Base-by-base conservation (phyloP, 2,888 invertebrate species). In the Nymphalis polychloros region DNA sequence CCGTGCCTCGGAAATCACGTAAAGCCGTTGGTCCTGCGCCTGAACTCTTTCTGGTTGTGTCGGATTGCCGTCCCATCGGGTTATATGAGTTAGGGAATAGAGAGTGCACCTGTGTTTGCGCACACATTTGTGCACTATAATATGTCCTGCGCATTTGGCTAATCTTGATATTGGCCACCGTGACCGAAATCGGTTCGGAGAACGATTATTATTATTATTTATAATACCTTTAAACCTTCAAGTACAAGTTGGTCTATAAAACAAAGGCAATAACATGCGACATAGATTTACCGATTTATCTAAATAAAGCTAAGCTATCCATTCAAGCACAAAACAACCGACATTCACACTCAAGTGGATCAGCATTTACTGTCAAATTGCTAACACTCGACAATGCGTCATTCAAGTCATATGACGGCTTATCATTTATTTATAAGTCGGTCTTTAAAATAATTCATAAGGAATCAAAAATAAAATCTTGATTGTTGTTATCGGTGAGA, bases 301-400 rank as follows among this genome's bases (percentile, higher is more conserved):
- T 55, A n/a, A 55, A 55, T 55, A 55, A 55, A 55, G 31, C 27
- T 55, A 55, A 55, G 55, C 31, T 55, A 10, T 55, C 35, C 52
- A 52, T 52, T 52, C 23, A 23, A 52, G 52, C 6, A 52, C 23
- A 55, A 46, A 63, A 53, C n/a, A n/a, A 55, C 63, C 55, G 53
- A 53, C 47, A 27, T 55, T 55, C 55, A 23, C 16, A 20, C 16
- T 65, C 52, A 59, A 65, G 65, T 65, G 19, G 13, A 50, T 41
- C 5, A 65, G 59, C 23, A 59, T 52, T 65, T 60, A 65, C 49
- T 52, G 59, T 65, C 65, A 65, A 65, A 59, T 50, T 31, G 55
- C 13, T 10, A 55, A 47, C 20, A 52, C 31, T 63, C 46, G 16
- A 23, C n/a, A 41, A 41, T 23, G 41, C 27, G 52, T 52, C 52